Base-by-base conservation (phyloP, 2,888 invertebrate genomes). In the Yponomeuta cagnagella region DNA sequence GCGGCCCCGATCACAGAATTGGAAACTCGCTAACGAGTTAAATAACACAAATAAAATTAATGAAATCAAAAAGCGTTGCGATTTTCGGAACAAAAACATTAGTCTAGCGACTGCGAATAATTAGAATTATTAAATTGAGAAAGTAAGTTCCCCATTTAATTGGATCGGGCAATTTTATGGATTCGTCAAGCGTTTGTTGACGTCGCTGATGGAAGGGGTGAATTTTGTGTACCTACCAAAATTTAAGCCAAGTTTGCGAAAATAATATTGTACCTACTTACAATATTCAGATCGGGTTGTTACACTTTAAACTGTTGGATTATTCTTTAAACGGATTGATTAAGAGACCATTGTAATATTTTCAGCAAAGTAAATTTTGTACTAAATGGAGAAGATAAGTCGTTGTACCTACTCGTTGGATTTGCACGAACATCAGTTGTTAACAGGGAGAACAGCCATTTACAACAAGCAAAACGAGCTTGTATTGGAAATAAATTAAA, bases 1-100 rank as follows among this genome's bases (percentile, higher is more conserved):
- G 65, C 65, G 65, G 75, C 74, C 76, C 79, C 81, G 79, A 83
- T 86, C 80, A 77, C 76, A 80, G 78, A 80, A 82, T 82, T 82
- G 81, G 84, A 86, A 83, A 81, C 82, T 81, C 78, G 81, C 84
- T 84, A 86, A 86, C 80, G 82, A 85, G 84, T 85, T 82, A 82
- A 86, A 86, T 84, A 84, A 84, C 80, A 85, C 82, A 85, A 86
- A 86, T 85, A 82, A 82, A 85, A 84, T 86, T 83, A 84, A 85
- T 82, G 81, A 81, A 82, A 81, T 80, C 80, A 82, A 86, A 85
- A 85, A 82, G 80, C 80, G 80, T 77, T 75, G 76, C 77, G 78
- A 82, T 83, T 86, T 83, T 79, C 78, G 74, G 79, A 81, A 84
- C 78, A 83, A 81, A 81, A 78, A 79, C 77, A 81, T 80, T 81